Conservation (phyloP, 2,113 vertebrate species). For the Forbesichthys papilliferus region DNA sequence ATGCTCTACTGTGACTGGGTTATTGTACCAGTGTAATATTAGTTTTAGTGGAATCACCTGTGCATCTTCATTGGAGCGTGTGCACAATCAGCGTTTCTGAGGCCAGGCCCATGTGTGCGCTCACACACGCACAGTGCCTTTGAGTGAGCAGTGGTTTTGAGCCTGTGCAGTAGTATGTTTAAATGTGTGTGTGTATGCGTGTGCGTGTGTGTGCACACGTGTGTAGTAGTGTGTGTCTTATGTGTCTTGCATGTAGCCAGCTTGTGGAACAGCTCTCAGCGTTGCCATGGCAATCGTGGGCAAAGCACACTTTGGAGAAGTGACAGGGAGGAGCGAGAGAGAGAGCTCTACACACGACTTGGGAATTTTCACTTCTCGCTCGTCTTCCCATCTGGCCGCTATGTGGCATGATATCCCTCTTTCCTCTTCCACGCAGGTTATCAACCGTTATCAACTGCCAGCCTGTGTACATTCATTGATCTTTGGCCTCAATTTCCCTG, state of each 20-base stretch:
- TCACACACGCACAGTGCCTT: neutral
- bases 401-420: slow-evolving; percentile 11
- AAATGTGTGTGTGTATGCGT: neutral
- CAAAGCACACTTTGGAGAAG: slow-evolving; percentile 42
- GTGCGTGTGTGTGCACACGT: neutral
- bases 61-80: no score
- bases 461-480: no score
- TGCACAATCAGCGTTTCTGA: no score
- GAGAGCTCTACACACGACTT: slow-evolving; percentile 35
- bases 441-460: no score
- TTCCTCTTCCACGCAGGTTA: slow-evolving; percentile 21
- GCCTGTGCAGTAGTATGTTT: neutral
- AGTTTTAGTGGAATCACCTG: no score
- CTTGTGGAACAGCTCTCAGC: slow-evolving; percentile 37
- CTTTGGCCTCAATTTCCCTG: no score
- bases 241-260: slow-evolving; percentile 38
- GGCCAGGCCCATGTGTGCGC: no score
- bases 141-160: neutral
- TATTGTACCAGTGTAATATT: no score
- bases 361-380: slow-evolving; percentile 42
- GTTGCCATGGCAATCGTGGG: slow-evolving; percentile 60
- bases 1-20: no score
- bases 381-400: neutral
- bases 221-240: no score
- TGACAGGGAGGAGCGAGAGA: slow-evolving; percentile 40